A percentile compares a stretch with the other conserved stretches of the same genome.
Conservation (phyloP, 2,113 vertebrate genomes). For the Carassius carassius region DNA sequence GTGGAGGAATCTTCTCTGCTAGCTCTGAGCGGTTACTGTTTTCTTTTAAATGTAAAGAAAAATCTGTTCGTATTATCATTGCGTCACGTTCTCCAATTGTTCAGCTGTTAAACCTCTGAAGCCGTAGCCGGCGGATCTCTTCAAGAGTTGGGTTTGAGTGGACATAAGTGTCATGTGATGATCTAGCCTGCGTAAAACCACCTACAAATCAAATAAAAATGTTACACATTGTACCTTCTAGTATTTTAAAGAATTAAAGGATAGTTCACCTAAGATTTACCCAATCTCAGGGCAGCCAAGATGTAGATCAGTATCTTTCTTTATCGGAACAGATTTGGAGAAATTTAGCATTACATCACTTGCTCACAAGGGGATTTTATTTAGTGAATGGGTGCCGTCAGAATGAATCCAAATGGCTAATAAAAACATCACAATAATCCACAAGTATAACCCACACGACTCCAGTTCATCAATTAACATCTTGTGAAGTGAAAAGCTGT, state of each 20-base stretch:
- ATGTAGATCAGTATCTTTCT: too few relatives aligned
- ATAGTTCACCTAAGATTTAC: neutral
- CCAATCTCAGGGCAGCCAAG: too few relatives aligned
- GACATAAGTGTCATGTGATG: conserved; percentile 57
- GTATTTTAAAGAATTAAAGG: neutral
- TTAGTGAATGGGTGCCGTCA: too few relatives aligned
- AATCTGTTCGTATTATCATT: neutral
- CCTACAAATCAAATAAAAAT: conserved; percentile 49
- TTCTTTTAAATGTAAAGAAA: neutral
- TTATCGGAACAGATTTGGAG: too few relatives aligned
- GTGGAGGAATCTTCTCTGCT: neutral
- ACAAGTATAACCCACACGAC: too few relatives aligned
- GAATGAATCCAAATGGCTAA: too few relatives aligned
- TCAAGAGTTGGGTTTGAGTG: conserved; percentile 55
- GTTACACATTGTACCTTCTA: neutral
- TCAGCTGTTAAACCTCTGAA: conserved; percentile 69
- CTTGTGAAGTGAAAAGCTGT: too few relatives aligned
- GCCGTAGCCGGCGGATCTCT: conserved; percentile 66
- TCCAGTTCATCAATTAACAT: too few relatives aligned
- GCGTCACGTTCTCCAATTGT: neutral
- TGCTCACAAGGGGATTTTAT: too few relatives aligned
- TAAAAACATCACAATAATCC: too few relatives aligned
- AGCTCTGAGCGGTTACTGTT: neutral
- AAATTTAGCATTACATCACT: too few relatives aligned
- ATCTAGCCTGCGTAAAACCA: conserved; percentile 35